Conservation (phyloP, 2,797 vertebrate genomes). For the Tamandua tetradactyla region DNA sequence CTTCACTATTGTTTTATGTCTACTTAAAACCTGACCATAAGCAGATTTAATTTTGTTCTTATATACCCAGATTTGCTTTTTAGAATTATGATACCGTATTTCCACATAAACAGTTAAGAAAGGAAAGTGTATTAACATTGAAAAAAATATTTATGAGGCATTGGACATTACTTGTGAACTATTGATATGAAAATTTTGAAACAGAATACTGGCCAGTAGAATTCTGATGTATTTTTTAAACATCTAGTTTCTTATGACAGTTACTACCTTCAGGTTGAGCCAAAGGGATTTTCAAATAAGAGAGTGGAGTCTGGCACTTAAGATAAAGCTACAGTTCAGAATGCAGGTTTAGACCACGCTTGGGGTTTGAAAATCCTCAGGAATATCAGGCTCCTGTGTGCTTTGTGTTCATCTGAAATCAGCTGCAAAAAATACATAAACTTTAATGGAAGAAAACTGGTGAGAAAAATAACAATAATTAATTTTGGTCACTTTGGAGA, state of each 20-base stretch:
- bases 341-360: slow-evolving; percentile 17
- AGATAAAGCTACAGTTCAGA: slow-evolving; percentile 2
- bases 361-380: slow-evolving; percentile 22
- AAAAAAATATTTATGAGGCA: slow-evolving; percentile 20
- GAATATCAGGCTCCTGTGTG: background rate
- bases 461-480: background rate
- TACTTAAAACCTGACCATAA: background rate
- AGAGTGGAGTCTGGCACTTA: slow-evolving; percentile 13
- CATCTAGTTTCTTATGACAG: slow-evolving; percentile 24
- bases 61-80: background rate
- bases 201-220: slow-evolving; percentile 1
- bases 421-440: background rate
- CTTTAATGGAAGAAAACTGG: background rate
- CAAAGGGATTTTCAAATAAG: slow-evolving; percentile 52
- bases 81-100: background rate
- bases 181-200: background rate
- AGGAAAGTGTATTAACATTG: background rate
- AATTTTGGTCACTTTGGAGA: background rate
- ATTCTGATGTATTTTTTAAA: slow-evolving; percentile 31
- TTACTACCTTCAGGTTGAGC: background rate
- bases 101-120: background rate
- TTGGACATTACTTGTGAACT: slow-evolving; percentile 29
- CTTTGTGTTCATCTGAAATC: background rate
- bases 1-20: background rate
- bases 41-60: background rate